Base-by-base conservation (phyloP, 1,140 invertebrate genomes). In the Polyergus mexicanus region DNA sequence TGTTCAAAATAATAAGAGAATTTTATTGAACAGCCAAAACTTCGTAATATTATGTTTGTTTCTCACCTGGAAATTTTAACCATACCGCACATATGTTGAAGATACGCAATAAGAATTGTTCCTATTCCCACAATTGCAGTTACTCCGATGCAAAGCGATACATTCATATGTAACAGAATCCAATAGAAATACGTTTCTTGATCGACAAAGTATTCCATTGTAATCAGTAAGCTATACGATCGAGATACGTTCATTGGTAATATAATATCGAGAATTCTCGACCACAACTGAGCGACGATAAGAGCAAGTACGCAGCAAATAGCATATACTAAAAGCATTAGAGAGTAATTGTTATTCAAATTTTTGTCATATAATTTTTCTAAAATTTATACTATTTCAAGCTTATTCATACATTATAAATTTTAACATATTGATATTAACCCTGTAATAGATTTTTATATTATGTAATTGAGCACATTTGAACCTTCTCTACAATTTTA, bases 191-290 rank as follows among this genome's bases (percentile, higher is more conserved):
- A 44, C 32, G 0, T 71, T 47, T 51, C 7, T 47, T 71, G 44
- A 51, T 71, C 69, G 7, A 72, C 22, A 13, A 72, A 72, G 1
- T 72, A 72, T 35, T 72, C 69, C 3, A 5, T 76, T 32, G 11
- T 16, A 54, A 76, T 38, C 11, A 16, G 7, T 38, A 56, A 2
- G n/a, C 32, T n/a, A 13, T 5, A 11, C 22, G 16, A 28, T 28
- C 4, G 58, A 77, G 75, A 65, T 16, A 35, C 32, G 3, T 77
- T 77, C 19, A 6, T 65, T 2, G 60, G 10, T 16, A 35, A 51
- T n/a, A 19, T 4, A 1, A 22, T 7, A 3, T 74, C 11, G 11
- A 32, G 8, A 22, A 78, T 41, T 25, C 0, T 22, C 7, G n/a
- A 3, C 75, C 60, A 78, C 38, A 78, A 10, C 65, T 8, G 51